Evolutionary conservation across 2,113 vertebrate species (phyloP), one percentile per base, ranked within the genome.

Genomic region (Gallinago jamesoni): DNA sequence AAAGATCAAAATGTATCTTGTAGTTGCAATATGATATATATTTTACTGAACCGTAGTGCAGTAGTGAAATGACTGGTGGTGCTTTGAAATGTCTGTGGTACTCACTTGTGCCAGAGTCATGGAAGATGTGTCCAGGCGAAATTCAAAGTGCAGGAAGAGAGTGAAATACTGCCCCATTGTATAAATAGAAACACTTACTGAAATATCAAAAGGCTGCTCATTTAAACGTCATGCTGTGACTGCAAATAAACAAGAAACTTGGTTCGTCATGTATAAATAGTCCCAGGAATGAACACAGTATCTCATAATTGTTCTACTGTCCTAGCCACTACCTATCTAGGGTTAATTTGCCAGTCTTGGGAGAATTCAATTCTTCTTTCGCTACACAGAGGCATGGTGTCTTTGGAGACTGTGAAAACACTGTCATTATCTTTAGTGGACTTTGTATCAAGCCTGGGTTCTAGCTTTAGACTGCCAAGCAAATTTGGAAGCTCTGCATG

Each of bases 1-100:
- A 86, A 79, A 80, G 69, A 91, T 94, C 66, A 95, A 74, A 77
- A 66, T 30, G 41, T 63, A 37, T 81, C 95, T 93, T 93, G 55
- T 62, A 66, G 64, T 82, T 91, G 62, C 35, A 67, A 11, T 89
- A 43, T 73, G 17, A 35, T 4, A 2, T 63, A 2, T 55, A 69
- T 91, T 75, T 70, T 87, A 79, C 56, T 45, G 31, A 48, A 47
- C 16, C 93, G 59, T 90, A 70, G 52, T 27, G 53, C 30, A 28
- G 45, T 50, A 76, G 83, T 90, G 77, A 92, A 89, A 82, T 87
- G 48, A 37, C 47, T 84, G 35, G 25, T 43, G 48, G 18, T 64
- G 21, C 57, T 94, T 92, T 89, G 81, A 67, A 89, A 50, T 72
- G 47, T 78, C 74, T 87, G 62, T 86, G n/a, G 33, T 84, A 23